Evolutionary conservation across 2,113 vertebrate species (phyloP).

Genomic region (Leptobrachium ailaonicum): DNA sequence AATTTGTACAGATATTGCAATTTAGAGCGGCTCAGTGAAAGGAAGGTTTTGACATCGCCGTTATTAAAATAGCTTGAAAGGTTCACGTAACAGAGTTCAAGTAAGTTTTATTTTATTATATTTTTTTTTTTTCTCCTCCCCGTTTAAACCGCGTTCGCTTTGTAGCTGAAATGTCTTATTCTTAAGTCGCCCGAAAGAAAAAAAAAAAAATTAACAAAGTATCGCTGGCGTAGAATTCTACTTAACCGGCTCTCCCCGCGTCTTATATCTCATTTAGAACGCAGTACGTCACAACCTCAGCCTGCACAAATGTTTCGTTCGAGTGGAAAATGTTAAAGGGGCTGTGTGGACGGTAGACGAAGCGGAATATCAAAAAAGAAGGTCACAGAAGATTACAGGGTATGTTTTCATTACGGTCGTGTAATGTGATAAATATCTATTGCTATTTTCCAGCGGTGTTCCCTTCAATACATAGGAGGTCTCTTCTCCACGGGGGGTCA

Average conservation of each 20-base stretch:
- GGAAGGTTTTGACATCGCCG: constrained; percentile 93
- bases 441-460: constrained; percentile 15
- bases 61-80: constrained; percentile 93
- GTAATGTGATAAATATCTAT: constrained; percentile 36
- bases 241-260: constrained; percentile 64
- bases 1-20: constrained; percentile 94
- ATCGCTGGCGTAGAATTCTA: constrained; percentile 63
- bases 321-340: constrained; percentile 98
- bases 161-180: constrained; percentile 63
- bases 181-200: constrained; percentile 60
- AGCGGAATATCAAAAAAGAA: constrained; percentile 98
- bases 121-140: constrained; percentile 22
- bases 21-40: constrained; percentile 88
- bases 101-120: constrained; percentile 18
- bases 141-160: constrained; percentile 12
- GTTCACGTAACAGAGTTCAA: constrained; percentile 84
- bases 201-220: constrained; percentile 62
- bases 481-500: not conserved
- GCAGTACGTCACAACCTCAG: constrained; percentile 99
- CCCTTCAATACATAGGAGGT: not conserved
- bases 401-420: constrained; percentile 69
- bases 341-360: constrained; percentile 99
- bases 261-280: constrained; percentile 81
- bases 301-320: constrained; percentile 99
- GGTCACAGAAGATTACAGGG: constrained; percentile 99